phyloP scores from a whole-genome alignment of 2,113 vertebrate species.

The Notechis scutatus region DNA sequence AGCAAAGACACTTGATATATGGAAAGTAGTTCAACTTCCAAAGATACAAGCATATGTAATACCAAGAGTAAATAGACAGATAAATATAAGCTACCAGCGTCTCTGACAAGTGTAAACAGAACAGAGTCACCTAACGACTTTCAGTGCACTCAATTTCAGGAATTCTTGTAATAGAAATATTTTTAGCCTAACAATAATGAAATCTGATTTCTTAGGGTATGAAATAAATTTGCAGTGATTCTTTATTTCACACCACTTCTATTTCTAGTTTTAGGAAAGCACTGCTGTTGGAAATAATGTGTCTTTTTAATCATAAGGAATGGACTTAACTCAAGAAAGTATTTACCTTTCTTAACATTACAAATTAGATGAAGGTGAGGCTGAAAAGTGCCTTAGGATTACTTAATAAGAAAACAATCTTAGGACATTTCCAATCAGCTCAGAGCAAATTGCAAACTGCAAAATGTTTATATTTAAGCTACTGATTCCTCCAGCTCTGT shows the following conservation, averaged over 20 bases:
- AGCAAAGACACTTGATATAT: background rate
- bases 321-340: background rate
- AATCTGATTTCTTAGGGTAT: background rate
- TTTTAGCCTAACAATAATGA: background rate
- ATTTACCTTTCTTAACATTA: background rate
- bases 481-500: background rate
- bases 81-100: background rate
- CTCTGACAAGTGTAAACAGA: background rate
- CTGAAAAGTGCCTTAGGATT: background rate
- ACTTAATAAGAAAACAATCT: background rate
- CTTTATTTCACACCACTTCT: background rate
- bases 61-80: background rate
- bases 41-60: background rate
- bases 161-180: slow-evolving; percentile 13
- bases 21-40: background rate
- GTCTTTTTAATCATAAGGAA: background rate
- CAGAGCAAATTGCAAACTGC: background rate
- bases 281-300: background rate
- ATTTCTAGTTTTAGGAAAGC: background rate
- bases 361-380: background rate
- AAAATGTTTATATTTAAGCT: background rate
- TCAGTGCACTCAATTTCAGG: slow-evolving; percentile 5
- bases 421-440: background rate
- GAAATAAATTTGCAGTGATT: background rate
- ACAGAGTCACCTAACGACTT: background rate